phyloP scores from a whole-genome alignment of 2,113 vertebrate genomes.

The Chloebia gouldiae region DNA sequence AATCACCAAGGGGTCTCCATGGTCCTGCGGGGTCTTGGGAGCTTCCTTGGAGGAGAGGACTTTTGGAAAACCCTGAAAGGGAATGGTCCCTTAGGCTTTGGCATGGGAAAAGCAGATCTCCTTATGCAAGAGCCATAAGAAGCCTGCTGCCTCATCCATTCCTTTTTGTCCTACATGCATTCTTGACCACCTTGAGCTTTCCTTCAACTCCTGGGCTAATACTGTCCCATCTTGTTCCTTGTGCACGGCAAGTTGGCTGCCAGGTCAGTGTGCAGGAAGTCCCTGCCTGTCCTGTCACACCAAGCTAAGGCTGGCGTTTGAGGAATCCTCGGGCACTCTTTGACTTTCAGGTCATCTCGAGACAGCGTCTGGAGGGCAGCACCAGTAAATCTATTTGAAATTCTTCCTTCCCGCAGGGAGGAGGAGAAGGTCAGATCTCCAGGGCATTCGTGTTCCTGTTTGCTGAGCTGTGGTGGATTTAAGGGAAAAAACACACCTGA shows the following conservation, averaged over 20 bases:
- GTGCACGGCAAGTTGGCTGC: not conserved
- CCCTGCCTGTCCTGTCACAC: not conserved
- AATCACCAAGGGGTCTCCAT: not conserved
- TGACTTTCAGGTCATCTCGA: constrained; percentile 6
- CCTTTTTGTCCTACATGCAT: not conserved
- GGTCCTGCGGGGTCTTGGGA: not conserved
- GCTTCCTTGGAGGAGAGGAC: not conserved
- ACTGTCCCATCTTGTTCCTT: not conserved
- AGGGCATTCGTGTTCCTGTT: not conserved
- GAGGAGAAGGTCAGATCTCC: constrained; percentile 18
- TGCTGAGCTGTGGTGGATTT: constrained; percentile 9
- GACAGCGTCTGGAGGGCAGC: constrained; percentile 4
- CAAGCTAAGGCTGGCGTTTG: not conserved
- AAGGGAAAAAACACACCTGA: constrained; percentile 1
- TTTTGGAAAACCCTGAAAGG: not conserved
- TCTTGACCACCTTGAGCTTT: not conserved
- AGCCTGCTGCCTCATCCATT: not conserved
- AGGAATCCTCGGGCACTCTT: not conserved
- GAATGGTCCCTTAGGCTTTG: not conserved
- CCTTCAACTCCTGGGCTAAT: not conserved
- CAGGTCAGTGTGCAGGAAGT: not conserved
- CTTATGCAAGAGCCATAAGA: not conserved
- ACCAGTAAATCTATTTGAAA: not conserved
- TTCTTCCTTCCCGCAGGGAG: not conserved
- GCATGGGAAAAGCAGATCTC: not conserved